Percentiles rank a stretch among this genome's conserved stretches.
These are phyloP conservation scores for Semotilus atromaculatus DNA, from an alignment of 2,797 vertebrate species.

Conservation along the genomic window DNA sequence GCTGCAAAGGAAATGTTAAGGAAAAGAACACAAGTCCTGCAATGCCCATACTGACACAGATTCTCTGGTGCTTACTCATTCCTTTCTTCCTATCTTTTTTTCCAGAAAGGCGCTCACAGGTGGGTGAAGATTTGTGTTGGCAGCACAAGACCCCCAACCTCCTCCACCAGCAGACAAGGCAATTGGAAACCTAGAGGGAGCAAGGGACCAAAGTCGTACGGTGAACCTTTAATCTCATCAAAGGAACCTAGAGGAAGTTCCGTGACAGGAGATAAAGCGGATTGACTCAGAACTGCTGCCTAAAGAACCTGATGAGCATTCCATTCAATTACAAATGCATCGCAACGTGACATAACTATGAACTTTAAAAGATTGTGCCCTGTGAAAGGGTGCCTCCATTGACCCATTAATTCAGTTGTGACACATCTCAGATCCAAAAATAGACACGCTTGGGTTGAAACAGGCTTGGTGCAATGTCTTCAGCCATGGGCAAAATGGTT, in stretches of 20 bases:
- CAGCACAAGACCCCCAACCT: constrained; percentile 70
- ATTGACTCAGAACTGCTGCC: constrained; percentile 60
- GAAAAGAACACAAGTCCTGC: constrained; percentile 39
- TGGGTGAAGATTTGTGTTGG: constrained; percentile 70
- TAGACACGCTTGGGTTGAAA: constrained; percentile 22
- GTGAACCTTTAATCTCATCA: constrained; percentile 46
- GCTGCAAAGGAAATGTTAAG: constrained; percentile 61
- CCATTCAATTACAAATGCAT: constrained; percentile 35
- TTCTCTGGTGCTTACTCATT: constrained; percentile 62
- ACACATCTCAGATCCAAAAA: constrained; percentile 39
- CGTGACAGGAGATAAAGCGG: constrained; percentile 56
- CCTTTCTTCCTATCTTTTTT: constrained; percentile 74
- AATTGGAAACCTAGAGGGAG: constrained; percentile 77
- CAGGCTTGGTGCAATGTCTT: constrained; percentile 71
- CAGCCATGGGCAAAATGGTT: constrained; percentile 52
- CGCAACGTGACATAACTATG: constrained; percentile 43
- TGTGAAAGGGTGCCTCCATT: constrained; percentile 38
- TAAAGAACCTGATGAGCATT: constrained; percentile 40
- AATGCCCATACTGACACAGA: constrained; percentile 67
- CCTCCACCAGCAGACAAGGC: constrained; percentile 67
- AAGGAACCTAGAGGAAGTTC: constrained; percentile 35
- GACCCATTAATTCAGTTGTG: constrained; percentile 26
- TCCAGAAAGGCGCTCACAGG: constrained; percentile 72
- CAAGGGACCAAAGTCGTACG: constrained; percentile 54
- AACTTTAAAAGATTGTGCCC: constrained; percentile 45